Base-by-base conservation (phyloP, 2,888 invertebrate species). In the Steinernema hermaphroditum region DNA sequence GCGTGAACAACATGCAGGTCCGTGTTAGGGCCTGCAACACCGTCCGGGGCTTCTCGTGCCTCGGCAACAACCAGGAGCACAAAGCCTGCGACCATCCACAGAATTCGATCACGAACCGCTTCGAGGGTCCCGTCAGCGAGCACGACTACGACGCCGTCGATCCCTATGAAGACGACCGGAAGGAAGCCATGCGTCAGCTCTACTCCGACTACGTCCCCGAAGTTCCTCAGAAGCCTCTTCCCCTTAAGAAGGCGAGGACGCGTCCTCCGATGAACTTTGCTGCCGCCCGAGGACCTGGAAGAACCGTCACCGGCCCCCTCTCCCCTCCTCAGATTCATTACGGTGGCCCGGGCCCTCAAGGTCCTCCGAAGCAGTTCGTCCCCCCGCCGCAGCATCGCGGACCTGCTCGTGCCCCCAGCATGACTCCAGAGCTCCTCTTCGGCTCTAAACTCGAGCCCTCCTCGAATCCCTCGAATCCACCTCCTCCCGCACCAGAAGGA, bases 1-100 rank as follows among this genome's bases (percentile, higher is more conserved):
- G 86, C 70, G 76, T 76, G 1, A 81, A 82, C 72, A 77, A 78
- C 22, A 76, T 80, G 8, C 80, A 83, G n/a, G 83, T 86, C 43
- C 80, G 86, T 24, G 86, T 86, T 6, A 76, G 86, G 1, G 86
- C 86, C 1, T 86, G 86, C 75, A 86, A 86, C 76, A 86, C 86
- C 0, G 84, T 86, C 50, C 74, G 82, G 29, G 86, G 86, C 24
- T 86, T 85, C 78, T 77, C 79, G 46, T 86, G 86, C 73, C 76
- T 83, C 27, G 86, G 86, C 0, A 77, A 80, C 2, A 85, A 85
- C 72, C 80, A 78, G 72, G 78, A 78, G 54, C 54, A 70, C 22
- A 73, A 70, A 49, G 73, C 75, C 14, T 80, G 80, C 54, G 80
- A 62, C 37, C 62, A 74, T 19, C 41, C 49, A 2, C 44, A 69